Conservation (phyloP, 2,113 vertebrate genomes). For the Aramus guarauna region DNA sequence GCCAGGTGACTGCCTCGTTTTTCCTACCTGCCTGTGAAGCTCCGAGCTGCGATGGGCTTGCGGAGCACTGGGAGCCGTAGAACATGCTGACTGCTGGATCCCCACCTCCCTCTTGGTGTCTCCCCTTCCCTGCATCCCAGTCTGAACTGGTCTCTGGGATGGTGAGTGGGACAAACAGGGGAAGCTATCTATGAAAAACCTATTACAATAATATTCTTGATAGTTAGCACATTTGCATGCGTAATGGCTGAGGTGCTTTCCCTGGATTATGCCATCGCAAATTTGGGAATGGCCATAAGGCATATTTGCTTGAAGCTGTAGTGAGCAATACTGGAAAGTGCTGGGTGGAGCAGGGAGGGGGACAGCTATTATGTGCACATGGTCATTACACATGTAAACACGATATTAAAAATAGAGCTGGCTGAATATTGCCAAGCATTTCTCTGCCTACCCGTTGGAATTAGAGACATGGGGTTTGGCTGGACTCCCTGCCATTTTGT, state of each 20-base stretch:
- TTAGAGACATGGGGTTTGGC: neutral
- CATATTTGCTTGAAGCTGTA: constrained; percentile 8
- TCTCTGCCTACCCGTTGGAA: neutral
- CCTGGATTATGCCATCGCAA: neutral
- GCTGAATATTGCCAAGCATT: neutral
- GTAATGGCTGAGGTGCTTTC: constrained; percentile 15
- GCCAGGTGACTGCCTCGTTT: neutral
- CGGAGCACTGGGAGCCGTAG: fast-evolving
- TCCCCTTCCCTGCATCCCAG: neutral
- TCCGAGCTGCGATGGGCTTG: neutral
- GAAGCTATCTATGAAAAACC: neutral
- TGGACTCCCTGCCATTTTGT: neutral
- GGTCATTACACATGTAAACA: constrained; percentile 44
- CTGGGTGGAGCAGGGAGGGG: constrained; percentile 44
- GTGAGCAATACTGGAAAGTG: constrained; percentile 42
- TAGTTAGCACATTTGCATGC: constrained; percentile 1
- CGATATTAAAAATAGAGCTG: constrained; percentile 19
- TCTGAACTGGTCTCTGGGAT: neutral
- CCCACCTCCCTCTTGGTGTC: constrained; percentile 20
- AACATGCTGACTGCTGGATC: neutral
- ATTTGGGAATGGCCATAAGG: neutral
- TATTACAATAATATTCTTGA: constrained; percentile 12
- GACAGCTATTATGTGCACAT: constrained; percentile 4
- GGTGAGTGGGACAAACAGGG: neutral
- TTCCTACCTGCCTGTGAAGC: neutral